phyloP scores from a whole-genome alignment of 2,888 invertebrate genomes.

The Fabriciana adippe region DNA sequence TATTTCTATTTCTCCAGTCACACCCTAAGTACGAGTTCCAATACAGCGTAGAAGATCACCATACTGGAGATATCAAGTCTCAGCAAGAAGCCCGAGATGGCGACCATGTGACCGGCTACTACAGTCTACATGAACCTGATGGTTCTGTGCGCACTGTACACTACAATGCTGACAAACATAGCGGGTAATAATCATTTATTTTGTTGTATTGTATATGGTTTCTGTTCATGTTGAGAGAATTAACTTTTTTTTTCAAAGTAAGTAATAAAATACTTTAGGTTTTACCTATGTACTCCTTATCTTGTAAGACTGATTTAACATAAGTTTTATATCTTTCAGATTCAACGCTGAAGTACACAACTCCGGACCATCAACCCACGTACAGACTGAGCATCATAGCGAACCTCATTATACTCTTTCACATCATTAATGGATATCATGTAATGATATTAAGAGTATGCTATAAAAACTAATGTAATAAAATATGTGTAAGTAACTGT shows the following conservation, averaged over 20 bases:
- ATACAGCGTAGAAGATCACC: slow-evolving; percentile 77
- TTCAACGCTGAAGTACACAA: slow-evolving; percentile 83
- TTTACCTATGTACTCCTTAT: background rate
- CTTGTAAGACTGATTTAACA: background rate
- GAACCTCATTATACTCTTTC: slow-evolving; percentile 20
- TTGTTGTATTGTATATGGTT: background rate
- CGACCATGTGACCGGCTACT: slow-evolving; percentile 72
- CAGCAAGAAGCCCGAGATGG: slow-evolving; percentile 81
- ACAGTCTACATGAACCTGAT: slow-evolving; percentile 80
- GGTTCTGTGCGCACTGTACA: slow-evolving; percentile 81
- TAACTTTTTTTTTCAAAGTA: too few species aligned
- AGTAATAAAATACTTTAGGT: too few species aligned
- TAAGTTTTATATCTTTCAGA: slow-evolving; percentile 48
- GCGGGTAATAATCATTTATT: slow-evolving; percentile 65
- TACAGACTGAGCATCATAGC: slow-evolving; percentile 46
- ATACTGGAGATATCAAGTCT: slow-evolving; percentile 81
- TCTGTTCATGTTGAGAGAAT: background rate
- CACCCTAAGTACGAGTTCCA: slow-evolving; percentile 80
- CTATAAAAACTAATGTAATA: background rate
- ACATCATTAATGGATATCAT: slow-evolving; percentile 15
- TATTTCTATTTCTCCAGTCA: slow-evolving; percentile 49
- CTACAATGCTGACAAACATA: slow-evolving; percentile 83
- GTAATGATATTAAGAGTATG: background rate
- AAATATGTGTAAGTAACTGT: background rate
- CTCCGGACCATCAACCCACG: slow-evolving; percentile 60